Evolutionary conservation across 2,113 vertebrate genomes (phyloP).

Genomic region (Cygnus atratus): DNA sequence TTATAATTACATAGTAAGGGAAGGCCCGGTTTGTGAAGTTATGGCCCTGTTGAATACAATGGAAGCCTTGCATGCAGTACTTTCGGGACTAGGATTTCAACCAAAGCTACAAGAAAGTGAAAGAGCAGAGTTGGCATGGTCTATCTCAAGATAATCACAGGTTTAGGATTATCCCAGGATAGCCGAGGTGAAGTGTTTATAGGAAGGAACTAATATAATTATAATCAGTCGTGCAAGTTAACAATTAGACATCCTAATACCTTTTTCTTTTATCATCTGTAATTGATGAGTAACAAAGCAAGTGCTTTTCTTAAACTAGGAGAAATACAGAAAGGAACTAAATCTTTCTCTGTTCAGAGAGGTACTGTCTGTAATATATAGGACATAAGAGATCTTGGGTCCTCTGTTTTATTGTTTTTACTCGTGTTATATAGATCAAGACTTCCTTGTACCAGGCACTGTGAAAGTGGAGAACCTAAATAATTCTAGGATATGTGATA

Average conservation of each 20-base stretch:
- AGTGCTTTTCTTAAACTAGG: not conserved
- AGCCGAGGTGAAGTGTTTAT: not conserved
- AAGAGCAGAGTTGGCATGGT: accelerated
- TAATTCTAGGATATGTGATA: not conserved
- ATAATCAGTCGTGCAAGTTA: not conserved
- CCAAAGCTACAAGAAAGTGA: not conserved
- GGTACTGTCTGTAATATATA: not conserved
- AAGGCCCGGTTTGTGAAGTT: not conserved
- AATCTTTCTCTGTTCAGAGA: not conserved
- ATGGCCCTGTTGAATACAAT: not conserved
- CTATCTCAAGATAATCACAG: not conserved
- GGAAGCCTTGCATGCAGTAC: not conserved
- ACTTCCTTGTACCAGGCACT: not conserved
- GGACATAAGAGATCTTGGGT: not conserved
- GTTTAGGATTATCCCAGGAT: not conserved
- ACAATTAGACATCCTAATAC: not conserved
- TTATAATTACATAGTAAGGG: not conserved
- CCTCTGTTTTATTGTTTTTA: not conserved
- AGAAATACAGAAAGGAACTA: not conserved
- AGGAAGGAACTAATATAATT: not conserved
- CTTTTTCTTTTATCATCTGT: not conserved
- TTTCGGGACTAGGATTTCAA: not conserved
- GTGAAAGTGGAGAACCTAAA: not conserved
- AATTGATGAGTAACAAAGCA: not conserved
- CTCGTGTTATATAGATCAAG: not conserved